phyloP scores from a whole-genome alignment of 2,888 invertebrate species.

The Agrilus cyanescens region DNA sequence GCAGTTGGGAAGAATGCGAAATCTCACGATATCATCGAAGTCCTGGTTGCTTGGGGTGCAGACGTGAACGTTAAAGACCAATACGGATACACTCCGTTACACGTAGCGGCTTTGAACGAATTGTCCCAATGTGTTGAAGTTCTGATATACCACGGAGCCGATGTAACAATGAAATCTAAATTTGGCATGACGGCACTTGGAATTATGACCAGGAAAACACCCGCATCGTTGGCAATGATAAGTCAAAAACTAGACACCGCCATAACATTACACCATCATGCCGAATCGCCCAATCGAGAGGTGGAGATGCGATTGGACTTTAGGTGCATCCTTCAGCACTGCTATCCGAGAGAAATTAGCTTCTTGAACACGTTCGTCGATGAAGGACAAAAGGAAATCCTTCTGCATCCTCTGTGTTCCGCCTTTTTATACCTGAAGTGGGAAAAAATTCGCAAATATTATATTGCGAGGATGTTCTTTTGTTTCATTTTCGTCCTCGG shows the following conservation, averaged over 20 bases:
- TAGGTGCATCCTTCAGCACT: conserved; percentile 69
- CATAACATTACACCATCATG: conserved; percentile 65
- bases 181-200: conserved; percentile 78
- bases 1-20: conserved; percentile 74
- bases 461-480: conserved; percentile 65
- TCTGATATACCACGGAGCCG: conserved; percentile 72
- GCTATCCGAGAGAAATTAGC: conserved; percentile 73
- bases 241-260: conserved; percentile 72
- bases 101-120: conserved; percentile 76
- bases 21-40: conserved; percentile 70
- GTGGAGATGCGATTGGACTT: conserved; percentile 74
- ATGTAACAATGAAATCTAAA: conserved; percentile 79
- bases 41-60: conserved; percentile 66
- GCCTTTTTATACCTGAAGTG: conserved; percentile 81
- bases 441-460: conserved; percentile 83
- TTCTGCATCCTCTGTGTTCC: conserved; percentile 77
- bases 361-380: conserved; percentile 79
- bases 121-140: conserved; percentile 76
- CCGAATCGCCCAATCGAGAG: conserved; percentile 65
- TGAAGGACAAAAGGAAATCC: conserved; percentile 77
- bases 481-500: conserved; percentile 71
- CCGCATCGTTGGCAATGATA: conserved; percentile 72
- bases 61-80: conserved; percentile 76
- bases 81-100: conserved; percentile 75
- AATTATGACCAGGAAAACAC: conserved; percentile 76